Base-by-base conservation (phyloP, 2,113 vertebrate genomes). In the Dascyllus trimaculatus region DNA sequence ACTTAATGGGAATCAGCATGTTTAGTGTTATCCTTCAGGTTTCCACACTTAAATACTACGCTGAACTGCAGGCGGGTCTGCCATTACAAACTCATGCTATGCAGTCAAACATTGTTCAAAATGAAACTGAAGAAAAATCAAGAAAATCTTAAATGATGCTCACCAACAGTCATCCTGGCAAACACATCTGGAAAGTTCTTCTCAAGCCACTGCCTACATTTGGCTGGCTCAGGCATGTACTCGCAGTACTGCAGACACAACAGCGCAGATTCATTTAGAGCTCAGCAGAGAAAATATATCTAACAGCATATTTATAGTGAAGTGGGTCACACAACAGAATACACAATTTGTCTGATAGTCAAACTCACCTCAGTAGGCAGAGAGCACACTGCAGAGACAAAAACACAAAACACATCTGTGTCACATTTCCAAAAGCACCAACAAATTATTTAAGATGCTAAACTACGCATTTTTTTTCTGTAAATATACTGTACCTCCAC, bases 181-280 rank as follows among this genome's bases (percentile, higher is more conserved):
- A 99, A 99, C 61, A 98, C 96, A 80, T 97, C 96, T 73, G 98
- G 98, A 81, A 99, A 99, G 92, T 99, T 99, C 93, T 99, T 99
- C 95, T 99, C 98, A 85, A 99, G 94, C 98, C 98, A 99, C 11
- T 99, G 97, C 85, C 97, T 96, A 90, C 98, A 99, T 91, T 99
- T 99, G 87, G 97, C 93, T 22, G 97, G 97, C 90, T 99, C 98
- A 11, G 98, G 98, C 98, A 99, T 99, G 84, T 99, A 99, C 94
- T 99, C 98, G 57, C 98, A 99, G 93, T 99, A 99, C 98, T 99
- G 74, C 10, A 65, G 43, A 81, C 29, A 76, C 52, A 75, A 77
- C 40, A 66, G 4, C 0, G 11, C 2, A 64, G 2, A 73, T 6
- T 68, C 22, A 75, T 18, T 64, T 18, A 63, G 0, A 17, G 8